Evolutionary conservation across 2,113 vertebrate genomes (phyloP).

Genomic region (Piprites chloris): DNA sequence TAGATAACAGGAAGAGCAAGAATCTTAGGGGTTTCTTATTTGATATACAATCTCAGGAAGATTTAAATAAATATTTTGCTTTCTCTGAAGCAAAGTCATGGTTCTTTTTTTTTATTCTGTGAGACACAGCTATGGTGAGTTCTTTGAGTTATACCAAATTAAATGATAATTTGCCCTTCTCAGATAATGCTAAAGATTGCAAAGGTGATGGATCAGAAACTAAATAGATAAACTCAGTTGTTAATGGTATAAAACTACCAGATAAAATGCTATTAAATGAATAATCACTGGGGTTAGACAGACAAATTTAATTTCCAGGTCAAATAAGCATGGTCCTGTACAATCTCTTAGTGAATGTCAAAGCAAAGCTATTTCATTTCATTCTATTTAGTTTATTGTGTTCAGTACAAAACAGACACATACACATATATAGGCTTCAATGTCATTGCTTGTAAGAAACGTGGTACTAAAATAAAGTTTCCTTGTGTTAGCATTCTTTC

Average conservation of each 20-base stretch:
- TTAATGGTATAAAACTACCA: neutral
- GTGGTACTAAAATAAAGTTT: neutral
- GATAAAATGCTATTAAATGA: neutral
- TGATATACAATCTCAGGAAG: neutral
- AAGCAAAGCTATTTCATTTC: slow-evolving; percentile 40
- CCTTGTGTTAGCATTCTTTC: neutral
- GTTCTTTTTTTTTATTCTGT: neutral
- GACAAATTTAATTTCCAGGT: neutral
- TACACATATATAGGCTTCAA: slow-evolving; percentile 26
- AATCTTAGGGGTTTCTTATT: neutral
- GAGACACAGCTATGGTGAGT: neutral
- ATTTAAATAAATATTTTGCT: neutral
- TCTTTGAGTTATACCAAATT: neutral
- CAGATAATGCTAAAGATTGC: neutral
- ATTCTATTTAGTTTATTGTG: slow-evolving; percentile 9
- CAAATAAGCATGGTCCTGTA: neutral
- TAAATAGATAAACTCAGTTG: neutral
- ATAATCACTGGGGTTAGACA: neutral
- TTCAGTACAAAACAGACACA: neutral
- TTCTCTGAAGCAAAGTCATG: neutral
- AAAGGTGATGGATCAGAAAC: neutral
- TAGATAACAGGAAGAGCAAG: neutral
- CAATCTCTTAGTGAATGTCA: neutral
- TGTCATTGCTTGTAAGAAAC: neutral
- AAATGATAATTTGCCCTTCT: neutral